These are phyloP conservation scores for Astyanax mexicanus DNA, from an alignment of 2,797 vertebrate species.

Conservation along the genomic window DNA sequence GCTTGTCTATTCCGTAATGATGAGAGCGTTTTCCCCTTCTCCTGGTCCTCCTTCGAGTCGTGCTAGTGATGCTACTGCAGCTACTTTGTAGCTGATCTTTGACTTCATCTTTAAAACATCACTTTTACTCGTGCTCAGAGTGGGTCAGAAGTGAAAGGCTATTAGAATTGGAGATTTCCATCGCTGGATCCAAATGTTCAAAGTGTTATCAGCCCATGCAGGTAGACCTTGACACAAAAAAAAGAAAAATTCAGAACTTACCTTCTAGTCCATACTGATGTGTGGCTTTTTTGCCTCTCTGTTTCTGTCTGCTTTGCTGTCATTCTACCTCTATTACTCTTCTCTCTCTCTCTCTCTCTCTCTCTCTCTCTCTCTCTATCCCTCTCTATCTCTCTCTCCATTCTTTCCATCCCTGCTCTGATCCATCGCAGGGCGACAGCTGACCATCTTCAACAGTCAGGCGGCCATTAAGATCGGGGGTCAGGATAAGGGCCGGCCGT, in stretches of 20 bases:
- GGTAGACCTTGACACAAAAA: constrained; percentile 30
- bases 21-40: constrained; percentile 26
- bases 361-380: constrained; percentile 36
- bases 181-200: constrained; percentile 53
- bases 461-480: constrained; percentile 95
- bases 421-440: constrained; percentile 85
- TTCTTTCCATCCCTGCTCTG: constrained; percentile 29
- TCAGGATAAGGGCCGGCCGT: constrained; percentile 89
- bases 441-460: constrained; percentile 98
- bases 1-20: constrained; percentile 50
- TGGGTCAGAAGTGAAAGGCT: constrained; percentile 34
- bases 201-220: constrained; percentile 49
- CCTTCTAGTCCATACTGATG: constrained; percentile 30
- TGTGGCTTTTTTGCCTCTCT: constrained; percentile 29
- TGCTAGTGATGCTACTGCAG: constrained; percentile 37
- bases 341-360: constrained; percentile 55
- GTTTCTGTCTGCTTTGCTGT: constrained; percentile 40
- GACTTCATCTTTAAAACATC: constrained; percentile 49
- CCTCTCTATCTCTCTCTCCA: constrained; percentile 55
- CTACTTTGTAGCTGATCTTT: constrained; percentile 39
- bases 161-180: constrained; percentile 43
- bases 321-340: constrained; percentile 27
- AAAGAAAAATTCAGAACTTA: constrained; percentile 8
- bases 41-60: constrained; percentile 12
- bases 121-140: constrained; percentile 30